phyloP scores from a whole-genome alignment of 1,140 invertebrate species.

The Drosophila auraria region DNA sequence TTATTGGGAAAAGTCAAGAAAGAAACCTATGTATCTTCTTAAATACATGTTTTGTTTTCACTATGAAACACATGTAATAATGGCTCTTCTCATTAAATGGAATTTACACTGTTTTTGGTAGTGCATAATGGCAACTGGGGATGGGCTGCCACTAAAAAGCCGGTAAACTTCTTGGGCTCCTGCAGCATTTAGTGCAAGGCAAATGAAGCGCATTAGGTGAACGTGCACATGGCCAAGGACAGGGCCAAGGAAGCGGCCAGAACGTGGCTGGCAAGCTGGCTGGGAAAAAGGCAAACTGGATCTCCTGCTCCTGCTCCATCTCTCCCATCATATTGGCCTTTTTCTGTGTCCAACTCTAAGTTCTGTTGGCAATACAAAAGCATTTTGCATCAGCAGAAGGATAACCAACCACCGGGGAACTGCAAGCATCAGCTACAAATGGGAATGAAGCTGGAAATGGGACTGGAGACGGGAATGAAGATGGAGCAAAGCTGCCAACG shows the following conservation, averaged over 20 bases:
- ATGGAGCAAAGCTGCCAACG: constrained; percentile 42
- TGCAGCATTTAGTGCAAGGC: constrained; percentile 73
- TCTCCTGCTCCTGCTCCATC: constrained; percentile 8
- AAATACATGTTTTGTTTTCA: neutral
- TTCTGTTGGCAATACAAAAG: constrained; percentile 82
- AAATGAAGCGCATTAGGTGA: constrained; percentile 82
- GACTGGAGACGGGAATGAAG: constrained; percentile 1
- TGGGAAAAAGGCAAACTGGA: constrained; percentile 15
- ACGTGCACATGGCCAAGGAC: constrained; percentile 49
- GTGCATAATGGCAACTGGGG: constrained; percentile 30
- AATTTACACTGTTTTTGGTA: neutral
- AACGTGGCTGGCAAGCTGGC: neutral
- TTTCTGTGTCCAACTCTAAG: constrained; percentile 37
- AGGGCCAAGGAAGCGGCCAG: constrained; percentile 22
- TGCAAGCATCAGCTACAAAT: constrained; percentile 29
- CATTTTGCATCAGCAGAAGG: constrained; percentile 73
- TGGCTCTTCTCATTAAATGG: too few species aligned
- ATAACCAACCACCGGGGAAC: constrained; percentile 58
- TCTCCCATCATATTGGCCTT: constrained; percentile 33
- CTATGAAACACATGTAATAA: neutral
- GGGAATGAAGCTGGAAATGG: neutral
- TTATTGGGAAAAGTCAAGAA: too few species aligned
- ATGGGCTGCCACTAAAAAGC: constrained; percentile 13
- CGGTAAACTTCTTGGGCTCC: constrained; percentile 29
- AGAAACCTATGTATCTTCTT: neutral